Evolutionary conservation across 2,888 invertebrate genomes (phyloP).

Genomic region (Mactromeris polynyma): DNA sequence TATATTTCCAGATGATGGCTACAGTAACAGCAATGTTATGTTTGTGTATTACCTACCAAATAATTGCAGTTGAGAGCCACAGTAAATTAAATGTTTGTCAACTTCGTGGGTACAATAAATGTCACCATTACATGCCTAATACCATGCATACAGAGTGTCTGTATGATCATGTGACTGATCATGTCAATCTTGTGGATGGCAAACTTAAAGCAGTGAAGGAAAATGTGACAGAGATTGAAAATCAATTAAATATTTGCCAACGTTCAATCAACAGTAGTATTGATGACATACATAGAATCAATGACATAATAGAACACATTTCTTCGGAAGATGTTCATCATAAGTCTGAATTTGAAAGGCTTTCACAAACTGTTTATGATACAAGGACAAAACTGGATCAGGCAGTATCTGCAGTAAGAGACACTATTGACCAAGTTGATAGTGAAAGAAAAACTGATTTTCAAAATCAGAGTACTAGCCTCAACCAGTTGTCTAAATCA

Average conservation of each 20-base stretch:
- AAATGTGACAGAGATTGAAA: background rate
- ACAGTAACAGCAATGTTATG: background rate
- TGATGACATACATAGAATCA: background rate
- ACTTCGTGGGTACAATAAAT: background rate
- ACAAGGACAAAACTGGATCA: background rate
- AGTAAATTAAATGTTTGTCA: background rate
- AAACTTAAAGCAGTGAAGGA: background rate
- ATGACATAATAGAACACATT: background rate
- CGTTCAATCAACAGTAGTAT: background rate
- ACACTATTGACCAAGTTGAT: background rate
- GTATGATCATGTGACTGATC: background rate
- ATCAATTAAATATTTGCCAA: background rate
- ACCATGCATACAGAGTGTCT: background rate
- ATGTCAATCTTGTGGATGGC: background rate
- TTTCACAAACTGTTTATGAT: background rate
- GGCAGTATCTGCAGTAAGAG: background rate
- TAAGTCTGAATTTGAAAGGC: background rate
- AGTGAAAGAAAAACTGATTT: background rate
- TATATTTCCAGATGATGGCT: background rate
- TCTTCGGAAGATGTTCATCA: background rate
- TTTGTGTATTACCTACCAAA: background rate
- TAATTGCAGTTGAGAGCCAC: background rate
- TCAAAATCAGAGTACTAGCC: background rate
- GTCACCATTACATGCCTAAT: background rate
- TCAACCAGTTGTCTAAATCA: background rate